Evolutionary conservation across 2,797 vertebrate genomes (phyloP).

Genomic region (Arremon brunneinucha): DNA sequence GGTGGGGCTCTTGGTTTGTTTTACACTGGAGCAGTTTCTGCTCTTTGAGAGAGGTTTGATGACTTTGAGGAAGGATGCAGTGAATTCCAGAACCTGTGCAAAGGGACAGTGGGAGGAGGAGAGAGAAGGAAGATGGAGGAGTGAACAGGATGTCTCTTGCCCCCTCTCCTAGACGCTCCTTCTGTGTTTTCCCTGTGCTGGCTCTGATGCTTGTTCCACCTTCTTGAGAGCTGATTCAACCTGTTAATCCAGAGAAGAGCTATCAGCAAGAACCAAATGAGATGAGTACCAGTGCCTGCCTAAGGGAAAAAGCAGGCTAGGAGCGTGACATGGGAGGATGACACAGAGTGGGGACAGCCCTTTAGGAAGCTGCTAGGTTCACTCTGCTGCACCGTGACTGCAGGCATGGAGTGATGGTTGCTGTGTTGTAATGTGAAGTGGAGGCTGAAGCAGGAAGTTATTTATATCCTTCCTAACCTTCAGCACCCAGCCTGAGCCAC

Average conservation of each 20-base stretch:
- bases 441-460: neutral
- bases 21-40: neutral
- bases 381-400: rapidly evolving
- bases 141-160: neutral
- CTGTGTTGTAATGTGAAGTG: neutral
- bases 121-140: neutral
- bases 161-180: neutral
- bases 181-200: neutral
- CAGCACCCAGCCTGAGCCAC: neutral
- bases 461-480: neutral
- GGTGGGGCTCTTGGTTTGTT: neutral
- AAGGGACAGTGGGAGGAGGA: neutral
- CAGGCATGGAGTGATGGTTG: neutral
- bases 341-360: neutral
- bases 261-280: neutral
- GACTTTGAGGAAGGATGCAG: neutral
- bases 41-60: neutral
- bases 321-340: neutral
- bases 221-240: conserved; percentile 5
- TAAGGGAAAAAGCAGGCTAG: neutral
- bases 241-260: neutral
- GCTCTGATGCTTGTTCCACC: neutral
- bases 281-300: neutral
- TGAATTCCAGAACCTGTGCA: neutral
- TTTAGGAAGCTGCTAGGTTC: neutral